Evolutionary conservation across 2,797 vertebrate species (phyloP).

Genomic region (Pseudochirops corinnae): DNA sequence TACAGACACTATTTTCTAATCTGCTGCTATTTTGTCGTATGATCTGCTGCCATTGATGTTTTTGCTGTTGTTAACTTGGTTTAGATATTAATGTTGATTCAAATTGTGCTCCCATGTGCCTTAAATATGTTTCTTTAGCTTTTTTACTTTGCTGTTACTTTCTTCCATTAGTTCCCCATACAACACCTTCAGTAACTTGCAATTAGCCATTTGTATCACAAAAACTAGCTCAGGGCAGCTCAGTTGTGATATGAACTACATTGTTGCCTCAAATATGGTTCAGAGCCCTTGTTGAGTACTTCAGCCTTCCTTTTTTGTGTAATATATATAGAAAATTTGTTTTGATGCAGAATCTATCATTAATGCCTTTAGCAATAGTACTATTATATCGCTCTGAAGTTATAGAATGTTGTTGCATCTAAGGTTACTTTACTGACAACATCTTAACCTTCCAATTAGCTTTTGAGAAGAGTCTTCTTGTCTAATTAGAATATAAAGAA

Average conservation of each 20-base stretch:
- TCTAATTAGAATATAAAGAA: slow-evolving; percentile 32
- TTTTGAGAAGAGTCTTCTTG: background rate
- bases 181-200: background rate
- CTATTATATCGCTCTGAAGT: slow-evolving; percentile 1
- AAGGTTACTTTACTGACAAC: slow-evolving; percentile 39
- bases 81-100: slow-evolving; percentile 51
- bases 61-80: slow-evolving; percentile 43
- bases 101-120: slow-evolving; percentile 42
- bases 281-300: slow-evolving; percentile 35
- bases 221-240: slow-evolving; percentile 51
- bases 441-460: slow-evolving; percentile 14
- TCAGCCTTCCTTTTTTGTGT: slow-evolving; percentile 28
- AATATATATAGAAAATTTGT: background rate
- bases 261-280: slow-evolving; percentile 40
- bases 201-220: slow-evolving; percentile 36
- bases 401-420: background rate
- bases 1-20: slow-evolving; percentile 51
- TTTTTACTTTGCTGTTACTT: background rate
- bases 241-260: slow-evolving; percentile 46
- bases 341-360: background rate
- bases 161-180: background rate
- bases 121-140: slow-evolving; percentile 27
- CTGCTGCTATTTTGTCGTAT: slow-evolving; percentile 52
- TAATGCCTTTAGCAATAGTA: slow-evolving; percentile 52
- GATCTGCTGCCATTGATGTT: slow-evolving; percentile 48